Percentiles rank a stretch among this genome's conserved stretches.
Evolutionary conservation across 2,113 vertebrate species (phyloP).

Genomic region (Microtus ochrogaster): DNA sequence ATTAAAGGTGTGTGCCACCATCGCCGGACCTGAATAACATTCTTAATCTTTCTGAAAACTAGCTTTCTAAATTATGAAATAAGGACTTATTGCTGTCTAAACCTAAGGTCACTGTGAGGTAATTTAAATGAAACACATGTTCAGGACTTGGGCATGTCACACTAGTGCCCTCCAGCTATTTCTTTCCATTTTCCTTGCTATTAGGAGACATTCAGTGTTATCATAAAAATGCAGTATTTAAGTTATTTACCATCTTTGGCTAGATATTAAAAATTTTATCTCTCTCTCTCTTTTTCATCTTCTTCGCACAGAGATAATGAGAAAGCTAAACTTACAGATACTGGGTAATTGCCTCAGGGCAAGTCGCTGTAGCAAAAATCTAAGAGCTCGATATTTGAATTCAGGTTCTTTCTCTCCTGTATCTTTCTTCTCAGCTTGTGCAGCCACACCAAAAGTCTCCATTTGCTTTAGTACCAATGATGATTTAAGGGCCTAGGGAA

Average conservation of each 20-base stretch:
- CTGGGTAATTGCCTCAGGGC: conserved; percentile 3
- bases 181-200: background rate
- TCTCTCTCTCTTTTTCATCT: background rate
- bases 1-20: too few species aligned
- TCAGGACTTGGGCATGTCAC: background rate
- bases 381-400: background rate
- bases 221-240: background rate
- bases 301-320: conserved; percentile 30
- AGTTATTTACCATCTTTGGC: background rate
- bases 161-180: background rate
- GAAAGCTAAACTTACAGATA: conserved; percentile 11
- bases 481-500: background rate
- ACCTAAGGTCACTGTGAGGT: background rate
- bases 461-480: conserved; percentile 34
- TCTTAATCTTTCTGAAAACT: background rate
- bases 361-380: background rate
- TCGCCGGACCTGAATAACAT: too few species aligned
- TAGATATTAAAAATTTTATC: conserved; percentile 2
- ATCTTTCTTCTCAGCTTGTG: background rate
- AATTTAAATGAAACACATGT: background rate
- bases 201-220: background rate
- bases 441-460: background rate
- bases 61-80: background rate
- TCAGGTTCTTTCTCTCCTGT: background rate
- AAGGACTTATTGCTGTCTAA: background rate